Base-by-base conservation (phyloP, 2,797 vertebrate species). In the Gallinago solitaria region DNA sequence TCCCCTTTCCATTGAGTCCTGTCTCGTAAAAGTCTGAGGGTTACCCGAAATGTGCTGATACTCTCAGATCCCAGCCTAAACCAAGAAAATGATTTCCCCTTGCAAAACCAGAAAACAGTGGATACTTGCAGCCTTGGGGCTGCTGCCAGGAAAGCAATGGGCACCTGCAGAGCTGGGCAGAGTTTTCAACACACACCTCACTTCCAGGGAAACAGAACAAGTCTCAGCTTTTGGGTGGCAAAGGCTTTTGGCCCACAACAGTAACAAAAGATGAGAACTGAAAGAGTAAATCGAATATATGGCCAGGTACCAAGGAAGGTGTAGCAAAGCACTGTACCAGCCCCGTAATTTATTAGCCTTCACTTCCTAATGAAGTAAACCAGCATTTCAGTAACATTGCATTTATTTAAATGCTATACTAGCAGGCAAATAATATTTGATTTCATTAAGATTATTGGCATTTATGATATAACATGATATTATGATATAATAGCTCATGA, bases 131-230 rank as follows among this genome's bases (percentile, higher is more conserved):
- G 13, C 4, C 27, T 41, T 6, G 19, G 47, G 68, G 59, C 39
- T 28, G 47, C 41, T 3, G 0, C 25, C 35, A n/a, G 30, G 16
- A 70, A 28, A 77, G 12, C 20, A 57, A 3, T 0, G 4, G 19
- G 30, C 11, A 37, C 33, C 33, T 73, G 63, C 47, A 64, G 45
- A 76, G 7, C n/a, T 5, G 0, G 37, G 39, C 32, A 33, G 41
- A 30, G 19, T 5, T 61, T 28, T 30, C n/a, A 32, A 12, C 2
- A 1, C n/a, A 16, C 6, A 5, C 35, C 23, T 61, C 32, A 16
- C 27, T 35, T 50, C 48, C 43, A 16, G 41, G 19, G 20, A 27
- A 6, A 1, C 4, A 5, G 15, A 54, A 9, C 7, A 45, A 6
- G 3, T 3, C 56, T 56, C 60, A 50, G n/a, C 27, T 32, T 75